Base-by-base conservation (phyloP, 2,888 invertebrate genomes). In the Rhingia campestris region DNA sequence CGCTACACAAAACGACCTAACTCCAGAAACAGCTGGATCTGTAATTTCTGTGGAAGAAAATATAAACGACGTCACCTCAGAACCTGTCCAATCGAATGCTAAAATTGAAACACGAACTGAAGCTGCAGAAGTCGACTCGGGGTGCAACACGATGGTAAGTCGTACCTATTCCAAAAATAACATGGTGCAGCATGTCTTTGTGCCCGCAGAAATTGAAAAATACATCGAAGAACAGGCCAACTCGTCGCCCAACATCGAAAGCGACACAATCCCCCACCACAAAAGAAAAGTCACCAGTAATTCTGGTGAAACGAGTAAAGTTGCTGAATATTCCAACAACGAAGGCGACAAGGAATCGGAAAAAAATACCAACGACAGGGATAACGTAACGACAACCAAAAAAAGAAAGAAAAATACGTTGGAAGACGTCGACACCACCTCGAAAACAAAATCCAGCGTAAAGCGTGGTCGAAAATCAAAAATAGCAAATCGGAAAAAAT, bases 151-250 rank as follows among this genome's bases (percentile, higher is more conserved):
- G 53, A 54, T 70, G 53, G 77, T 87, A 58, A 80, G 84, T 72
- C 86, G 86, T 32, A 86, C 87, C 30, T 87, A 87, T 81, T 87
- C 87, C 35, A 87, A 86, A 56, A 73, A 56, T 69, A 86, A 86
- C 66, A 58, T 86, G 63, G 67, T 87, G 43, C 81, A 87, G 67
- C 86, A 86, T 67, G 86, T 88, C 39, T 88, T 87, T 86, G 88
- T 88, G 43, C 88, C 88, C 59, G 87, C 87, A 54, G 88, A 88
- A 58, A 84, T 87, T 47, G 88, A 88, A 73, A 80, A 84, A 70
- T 87, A 73, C 67, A 81, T 87, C 45, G 86, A 86, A 64, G 81
- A 85, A 4, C 84, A 85, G 32, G 49, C 64, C 1, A 59, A 61
- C 2, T 35, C 61, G 30, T 30, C 47, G 7, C 10, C 49, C 10